Conservation (phyloP, 2,888 invertebrate genomes). For the Lasius fuliginosus region DNA sequence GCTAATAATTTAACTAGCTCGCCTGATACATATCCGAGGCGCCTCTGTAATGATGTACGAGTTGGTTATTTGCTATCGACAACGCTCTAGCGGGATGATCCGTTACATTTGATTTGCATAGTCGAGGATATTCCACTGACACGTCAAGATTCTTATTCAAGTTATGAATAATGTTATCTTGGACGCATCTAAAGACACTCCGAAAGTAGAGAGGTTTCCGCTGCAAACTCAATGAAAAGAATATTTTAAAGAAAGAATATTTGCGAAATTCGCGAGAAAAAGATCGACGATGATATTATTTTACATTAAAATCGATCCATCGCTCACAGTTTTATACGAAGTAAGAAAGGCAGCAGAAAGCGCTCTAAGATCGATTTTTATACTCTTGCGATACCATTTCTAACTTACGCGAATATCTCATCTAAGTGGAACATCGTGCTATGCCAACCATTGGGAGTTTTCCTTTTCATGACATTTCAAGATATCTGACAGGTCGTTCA, state of each 20-base stretch:
- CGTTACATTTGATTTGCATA: slow-evolving; percentile 4
- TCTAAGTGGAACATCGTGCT: slow-evolving; percentile 47
- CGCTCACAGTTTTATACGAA: background rate
- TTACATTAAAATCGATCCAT: background rate
- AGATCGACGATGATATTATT: background rate
- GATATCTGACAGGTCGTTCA: slow-evolving; percentile 44
- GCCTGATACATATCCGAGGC: slow-evolving; percentile 15
- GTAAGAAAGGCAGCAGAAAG: background rate
- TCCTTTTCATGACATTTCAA: slow-evolving; percentile 38
- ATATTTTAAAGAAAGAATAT: background rate
- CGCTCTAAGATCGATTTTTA: slow-evolving; percentile 33
- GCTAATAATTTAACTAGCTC: slow-evolving; percentile 56
- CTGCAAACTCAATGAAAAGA: background rate
- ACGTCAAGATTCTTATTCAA: background rate
- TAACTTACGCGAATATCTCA: slow-evolving; percentile 48
- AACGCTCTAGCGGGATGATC: slow-evolving; percentile 6
- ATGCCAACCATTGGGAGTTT: slow-evolving; percentile 32
- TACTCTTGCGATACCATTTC: slow-evolving; percentile 4
- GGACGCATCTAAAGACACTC: background rate
- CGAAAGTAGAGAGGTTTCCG: background rate
- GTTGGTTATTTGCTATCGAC: slow-evolving; percentile 34
- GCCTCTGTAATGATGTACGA: slow-evolving; percentile 37
- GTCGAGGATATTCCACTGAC: background rate
- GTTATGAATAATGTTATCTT: background rate
- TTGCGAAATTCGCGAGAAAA: background rate